phyloP scores from a whole-genome alignment of 2,888 invertebrate genomes.

The Leptogaster cylindrica region DNA sequence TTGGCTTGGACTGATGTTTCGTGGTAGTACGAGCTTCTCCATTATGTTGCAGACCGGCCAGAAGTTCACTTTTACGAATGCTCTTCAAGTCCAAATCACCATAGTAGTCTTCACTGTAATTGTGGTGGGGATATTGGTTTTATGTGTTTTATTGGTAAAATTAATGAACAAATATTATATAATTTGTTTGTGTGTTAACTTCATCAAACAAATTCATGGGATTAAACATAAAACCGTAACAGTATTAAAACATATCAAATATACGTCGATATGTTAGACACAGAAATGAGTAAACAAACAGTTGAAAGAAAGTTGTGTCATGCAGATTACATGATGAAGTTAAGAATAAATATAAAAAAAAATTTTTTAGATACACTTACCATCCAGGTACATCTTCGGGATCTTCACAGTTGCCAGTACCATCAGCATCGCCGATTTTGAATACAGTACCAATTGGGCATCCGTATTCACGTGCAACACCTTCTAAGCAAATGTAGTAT shows the following conservation, averaged over 20 bases:
- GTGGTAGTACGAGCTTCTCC: slow-evolving; percentile 62
- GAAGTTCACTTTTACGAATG: slow-evolving; percentile 91
- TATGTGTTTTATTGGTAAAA: slow-evolving; percentile 4
- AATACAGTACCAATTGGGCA: slow-evolving; percentile 96
- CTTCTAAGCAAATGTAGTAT: slow-evolving; percentile 93
- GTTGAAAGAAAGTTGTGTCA: slow-evolving; percentile 46
- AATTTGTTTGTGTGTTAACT: slow-evolving; percentile 10
- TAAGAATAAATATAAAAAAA: slow-evolving; percentile 58
- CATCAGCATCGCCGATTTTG: slow-evolving; percentile 90
- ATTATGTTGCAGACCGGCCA: slow-evolving; percentile 76
- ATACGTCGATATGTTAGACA: slow-evolving; percentile 1
- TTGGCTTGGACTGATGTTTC: slow-evolving; percentile 65
- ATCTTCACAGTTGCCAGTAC: slow-evolving; percentile 91
- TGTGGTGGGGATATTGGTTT: slow-evolving; percentile 48
- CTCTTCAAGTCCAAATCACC: slow-evolving; percentile 93
- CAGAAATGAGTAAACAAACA: slow-evolving; percentile 6
- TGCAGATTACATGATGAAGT: slow-evolving; percentile 50
- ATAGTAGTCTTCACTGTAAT: slow-evolving; percentile 94
- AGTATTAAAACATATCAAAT: not conserved
- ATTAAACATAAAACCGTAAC: too few relatives aligned
- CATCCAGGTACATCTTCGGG: slow-evolving; percentile 96
- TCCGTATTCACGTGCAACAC: slow-evolving; percentile 89
- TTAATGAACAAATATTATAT: not conserved
- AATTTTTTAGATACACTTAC: slow-evolving; percentile 67
- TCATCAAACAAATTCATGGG: slow-evolving; percentile 17